Conservation (phyloP, 2,797 vertebrate genomes). For the Gambelia wislizenii region DNA sequence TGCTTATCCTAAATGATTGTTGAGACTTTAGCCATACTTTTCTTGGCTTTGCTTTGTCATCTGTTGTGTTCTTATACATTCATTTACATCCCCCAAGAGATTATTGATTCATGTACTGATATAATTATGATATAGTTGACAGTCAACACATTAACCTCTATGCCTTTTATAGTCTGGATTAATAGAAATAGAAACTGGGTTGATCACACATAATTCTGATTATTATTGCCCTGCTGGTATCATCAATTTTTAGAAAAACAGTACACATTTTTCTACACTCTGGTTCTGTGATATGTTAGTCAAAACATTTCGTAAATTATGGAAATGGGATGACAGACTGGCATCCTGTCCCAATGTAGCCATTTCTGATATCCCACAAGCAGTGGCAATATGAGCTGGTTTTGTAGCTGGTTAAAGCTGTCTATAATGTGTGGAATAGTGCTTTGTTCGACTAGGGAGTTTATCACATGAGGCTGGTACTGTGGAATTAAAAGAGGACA, state of each 20-base stretch:
- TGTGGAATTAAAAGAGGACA: no score
- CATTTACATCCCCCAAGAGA: constrained; percentile 46
- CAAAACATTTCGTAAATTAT: neutral
- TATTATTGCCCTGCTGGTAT: constrained; percentile 32
- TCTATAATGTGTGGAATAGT: no score
- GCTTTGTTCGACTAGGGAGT: no score
- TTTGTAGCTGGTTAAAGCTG: neutral
- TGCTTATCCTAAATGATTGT: constrained; percentile 9
- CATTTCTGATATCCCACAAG: neutral
- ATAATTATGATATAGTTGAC: constrained; percentile 70
- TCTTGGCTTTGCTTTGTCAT: constrained; percentile 56
- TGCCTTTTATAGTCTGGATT: constrained; percentile 48
- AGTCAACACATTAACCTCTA: constrained; percentile 61
- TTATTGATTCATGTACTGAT: constrained; percentile 67
- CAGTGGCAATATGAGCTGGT: neutral
- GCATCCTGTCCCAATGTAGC: neutral
- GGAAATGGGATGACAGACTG: neutral
- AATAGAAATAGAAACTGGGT: constrained; percentile 51
- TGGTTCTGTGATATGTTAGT: neutral
- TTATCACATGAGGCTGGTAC: no score
- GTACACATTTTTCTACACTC: neutral
- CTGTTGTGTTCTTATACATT: constrained; percentile 25
- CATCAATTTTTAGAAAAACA: constrained; percentile 27
- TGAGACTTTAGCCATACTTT: constrained; percentile 30
- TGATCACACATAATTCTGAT: constrained; percentile 30